phyloP scores from a whole-genome alignment of 92 coral and sea anemone species.

The Palythoa grandiflora region DNA sequence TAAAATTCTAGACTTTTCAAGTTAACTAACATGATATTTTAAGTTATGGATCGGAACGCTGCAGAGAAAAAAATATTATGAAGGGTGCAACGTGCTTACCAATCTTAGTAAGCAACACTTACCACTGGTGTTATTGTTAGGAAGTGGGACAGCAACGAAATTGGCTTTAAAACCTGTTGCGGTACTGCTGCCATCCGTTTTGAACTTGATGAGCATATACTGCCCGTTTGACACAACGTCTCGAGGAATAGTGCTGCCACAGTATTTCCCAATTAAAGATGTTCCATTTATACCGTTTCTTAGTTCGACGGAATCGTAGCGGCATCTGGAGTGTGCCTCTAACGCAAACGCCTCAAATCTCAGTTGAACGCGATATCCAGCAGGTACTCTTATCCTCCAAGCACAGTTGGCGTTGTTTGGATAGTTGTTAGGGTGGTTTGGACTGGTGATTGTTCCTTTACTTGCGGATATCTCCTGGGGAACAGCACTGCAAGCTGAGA shows the following conservation, averaged over 20 bases:
- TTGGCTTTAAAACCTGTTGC: neutral
- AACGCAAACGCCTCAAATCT: neutral
- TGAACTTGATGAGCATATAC: neutral
- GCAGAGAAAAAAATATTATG: neutral
- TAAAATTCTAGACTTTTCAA: too few relatives aligned
- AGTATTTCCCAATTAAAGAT: constrained; percentile 20
- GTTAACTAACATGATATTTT: too few relatives aligned
- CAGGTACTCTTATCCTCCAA: constrained; percentile 53
- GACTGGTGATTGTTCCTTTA: constrained; percentile 49
- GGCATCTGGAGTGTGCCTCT: neutral
- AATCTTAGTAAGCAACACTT: neutral
- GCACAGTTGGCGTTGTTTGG: constrained; percentile 27
- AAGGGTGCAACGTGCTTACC: neutral
- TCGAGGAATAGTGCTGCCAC: neutral
- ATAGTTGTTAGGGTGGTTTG: constrained; percentile 51
- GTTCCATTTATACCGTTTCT: neutral
- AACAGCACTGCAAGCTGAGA: neutral
- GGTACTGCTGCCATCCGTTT: constrained; percentile 4
- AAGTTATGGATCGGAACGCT: too few relatives aligned
- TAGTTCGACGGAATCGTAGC: neutral
- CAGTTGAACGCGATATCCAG: constrained; percentile 44
- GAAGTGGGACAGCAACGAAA: neutral
- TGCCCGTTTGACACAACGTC: neutral
- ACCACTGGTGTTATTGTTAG: neutral
- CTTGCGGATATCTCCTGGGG: neutral